Conservation (phyloP, 2,113 vertebrate species). For the Melanocharis versteri region DNA sequence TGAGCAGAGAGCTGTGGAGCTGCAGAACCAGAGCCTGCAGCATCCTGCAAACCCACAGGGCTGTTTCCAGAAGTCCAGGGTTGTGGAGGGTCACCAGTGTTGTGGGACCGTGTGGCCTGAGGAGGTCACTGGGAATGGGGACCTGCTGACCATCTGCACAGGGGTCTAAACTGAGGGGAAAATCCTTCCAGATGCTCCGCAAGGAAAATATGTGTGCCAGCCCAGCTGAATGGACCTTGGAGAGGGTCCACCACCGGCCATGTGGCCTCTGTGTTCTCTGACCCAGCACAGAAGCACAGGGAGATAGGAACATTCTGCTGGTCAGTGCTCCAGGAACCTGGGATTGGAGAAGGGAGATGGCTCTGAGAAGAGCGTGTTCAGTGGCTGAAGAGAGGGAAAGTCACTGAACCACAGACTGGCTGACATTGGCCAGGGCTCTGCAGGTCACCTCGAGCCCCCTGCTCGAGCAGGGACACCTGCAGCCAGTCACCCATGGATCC, state of each 20-base stretch:
- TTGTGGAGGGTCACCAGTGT: not conserved
- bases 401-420: not conserved
- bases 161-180: not conserved
- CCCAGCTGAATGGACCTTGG: not conserved
- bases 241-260: not conserved
- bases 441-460: not conserved
- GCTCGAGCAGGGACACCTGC: not conserved
- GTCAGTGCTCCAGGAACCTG: not conserved
- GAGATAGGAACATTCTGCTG: not conserved
- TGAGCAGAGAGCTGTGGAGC: not conserved
- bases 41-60: not conserved
- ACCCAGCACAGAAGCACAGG: not conserved
- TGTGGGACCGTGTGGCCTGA: rapidly evolving
- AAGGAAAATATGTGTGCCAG: not conserved
- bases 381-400: not conserved
- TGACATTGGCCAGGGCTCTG: not conserved
- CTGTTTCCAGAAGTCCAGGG: not conserved
- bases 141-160: not conserved
- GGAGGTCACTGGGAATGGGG: not conserved
- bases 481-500: not conserved
- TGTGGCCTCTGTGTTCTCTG: not conserved
- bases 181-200: not conserved
- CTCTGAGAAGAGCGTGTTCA: not conserved
- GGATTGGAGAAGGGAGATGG: not conserved
- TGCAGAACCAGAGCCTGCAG: not conserved